Percentiles rank a stretch among this genome's conserved stretches.
Evolutionary conservation across 2,888 invertebrate genomes (phyloP).

Genomic region (Rotaria macrura): DNA sequence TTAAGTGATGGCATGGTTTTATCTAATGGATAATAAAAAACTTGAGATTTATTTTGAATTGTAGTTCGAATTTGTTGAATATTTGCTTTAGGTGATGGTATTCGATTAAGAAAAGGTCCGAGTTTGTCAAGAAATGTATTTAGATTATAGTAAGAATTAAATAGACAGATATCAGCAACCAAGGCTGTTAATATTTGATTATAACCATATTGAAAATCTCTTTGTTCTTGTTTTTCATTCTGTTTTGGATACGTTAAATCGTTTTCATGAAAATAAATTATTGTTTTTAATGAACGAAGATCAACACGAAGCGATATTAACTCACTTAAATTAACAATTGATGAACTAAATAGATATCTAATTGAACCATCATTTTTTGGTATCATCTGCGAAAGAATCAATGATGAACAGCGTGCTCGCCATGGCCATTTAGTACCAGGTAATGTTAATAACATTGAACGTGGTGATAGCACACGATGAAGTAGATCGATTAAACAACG

Average conservation of each 20-base stretch:
- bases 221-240: constrained; percentile 51
- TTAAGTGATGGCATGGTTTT: background rate
- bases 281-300: constrained; percentile 56
- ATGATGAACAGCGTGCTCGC: constrained; percentile 61
- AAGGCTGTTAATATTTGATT: constrained; percentile 65
- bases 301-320: constrained; percentile 61
- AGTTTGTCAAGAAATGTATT: constrained; percentile 60
- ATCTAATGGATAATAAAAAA: constrained; percentile 10
- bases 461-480: constrained; percentile 36
- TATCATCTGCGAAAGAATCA: constrained; percentile 58
- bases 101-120: constrained; percentile 52
- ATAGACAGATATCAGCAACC: constrained; percentile 60
- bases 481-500: constrained; percentile 58
- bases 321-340: constrained; percentile 61
- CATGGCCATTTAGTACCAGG: constrained; percentile 68
- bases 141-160: constrained; percentile 63
- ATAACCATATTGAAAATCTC: constrained; percentile 66
- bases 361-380: constrained; percentile 44
- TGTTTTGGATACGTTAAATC: constrained; percentile 63
- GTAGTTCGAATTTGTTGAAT: background rate
- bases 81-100: constrained; percentile 20
- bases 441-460: constrained; percentile 53
- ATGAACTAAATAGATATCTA: background rate
- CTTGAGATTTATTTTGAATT: background rate
- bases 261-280: constrained; percentile 69